These are phyloP conservation scores for Heterotilapia buettikoferi DNA, from an alignment of 2,113 vertebrate genomes.

Conservation along the genomic window DNA sequence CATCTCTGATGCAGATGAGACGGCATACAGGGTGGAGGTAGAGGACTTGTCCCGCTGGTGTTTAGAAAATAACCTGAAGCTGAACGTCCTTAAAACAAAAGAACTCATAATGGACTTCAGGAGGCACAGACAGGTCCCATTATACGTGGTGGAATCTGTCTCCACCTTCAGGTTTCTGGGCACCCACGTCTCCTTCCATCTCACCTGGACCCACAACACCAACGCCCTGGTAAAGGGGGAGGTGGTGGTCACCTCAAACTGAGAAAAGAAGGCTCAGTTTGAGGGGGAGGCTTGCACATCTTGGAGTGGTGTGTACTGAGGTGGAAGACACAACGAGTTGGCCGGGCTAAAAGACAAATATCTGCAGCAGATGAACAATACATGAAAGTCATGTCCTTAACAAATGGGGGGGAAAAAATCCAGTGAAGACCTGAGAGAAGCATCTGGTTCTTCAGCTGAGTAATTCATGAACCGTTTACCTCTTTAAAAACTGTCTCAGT, in stretches of 20 bases:
- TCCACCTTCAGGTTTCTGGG: neutral
- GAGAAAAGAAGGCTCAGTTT: neutral
- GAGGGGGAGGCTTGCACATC: neutral
- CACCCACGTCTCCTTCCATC: neutral
- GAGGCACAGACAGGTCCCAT: neutral
- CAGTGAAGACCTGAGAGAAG: neutral
- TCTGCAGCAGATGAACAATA: neutral
- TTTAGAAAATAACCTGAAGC: neutral
- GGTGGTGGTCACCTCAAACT: neutral
- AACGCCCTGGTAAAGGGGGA: neutral
- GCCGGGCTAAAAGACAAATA: neutral
- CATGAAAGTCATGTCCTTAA: neutral
- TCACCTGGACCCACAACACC: neutral
- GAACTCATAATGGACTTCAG: neutral
- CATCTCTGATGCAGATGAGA: neutral
- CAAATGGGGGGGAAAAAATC: neutral
- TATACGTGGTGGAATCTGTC: neutral
- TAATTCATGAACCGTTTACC: neutral
- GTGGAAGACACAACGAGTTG: neutral
- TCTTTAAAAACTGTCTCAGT: neutral
- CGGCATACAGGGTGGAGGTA: neutral
- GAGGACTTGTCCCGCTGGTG: accelerated
- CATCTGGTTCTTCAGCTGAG: neutral
- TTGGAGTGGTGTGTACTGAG: neutral
- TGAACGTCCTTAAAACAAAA: neutral